Evolutionary conservation across 2,888 invertebrate species (phyloP).

Genomic region (Zaprionus bogoriensis): DNA sequence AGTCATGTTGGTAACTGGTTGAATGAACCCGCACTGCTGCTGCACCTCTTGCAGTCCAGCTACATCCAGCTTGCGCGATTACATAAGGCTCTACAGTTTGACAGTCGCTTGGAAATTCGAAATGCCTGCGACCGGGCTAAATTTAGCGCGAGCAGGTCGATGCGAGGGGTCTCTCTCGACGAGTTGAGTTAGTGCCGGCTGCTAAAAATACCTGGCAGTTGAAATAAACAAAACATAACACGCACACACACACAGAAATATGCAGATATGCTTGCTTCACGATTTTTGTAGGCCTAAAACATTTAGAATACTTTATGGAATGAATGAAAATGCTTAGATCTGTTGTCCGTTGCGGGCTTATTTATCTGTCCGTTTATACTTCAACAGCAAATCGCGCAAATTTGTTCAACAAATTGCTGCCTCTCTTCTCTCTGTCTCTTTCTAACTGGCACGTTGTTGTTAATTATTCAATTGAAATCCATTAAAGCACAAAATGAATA

Average conservation of each 20-base stretch:
- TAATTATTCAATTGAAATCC: constrained; percentile 81
- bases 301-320: constrained; percentile 20
- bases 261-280: no score
- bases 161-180: constrained; percentile 16
- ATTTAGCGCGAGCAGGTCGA: constrained; percentile 52
- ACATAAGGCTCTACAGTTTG: constrained; percentile 57
- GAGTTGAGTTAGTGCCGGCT: constrained; percentile 68
- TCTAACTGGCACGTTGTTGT: constrained; percentile 58
- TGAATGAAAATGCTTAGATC: constrained; percentile 11
- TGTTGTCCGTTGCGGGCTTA: constrained; percentile 12
- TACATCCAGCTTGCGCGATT: constrained; percentile 21
- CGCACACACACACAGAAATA: constrained; percentile 5
- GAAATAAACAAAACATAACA: constrained; percentile 41
- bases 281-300: constrained; percentile 10
- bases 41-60: neutral
- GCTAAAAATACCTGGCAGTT: constrained; percentile 59
- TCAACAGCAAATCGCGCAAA: constrained; percentile 66
- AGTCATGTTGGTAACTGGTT: neutral
- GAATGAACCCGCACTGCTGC: no score
- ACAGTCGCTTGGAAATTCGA: constrained; percentile 21
- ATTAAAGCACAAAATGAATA: constrained; percentile 62
- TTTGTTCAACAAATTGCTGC: constrained; percentile 66
- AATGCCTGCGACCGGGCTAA: constrained; percentile 37
- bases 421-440: neutral
- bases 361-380: constrained; percentile 38